Base-by-base conservation (phyloP, 2,113 vertebrate species). In the Alosa alosa region DNA sequence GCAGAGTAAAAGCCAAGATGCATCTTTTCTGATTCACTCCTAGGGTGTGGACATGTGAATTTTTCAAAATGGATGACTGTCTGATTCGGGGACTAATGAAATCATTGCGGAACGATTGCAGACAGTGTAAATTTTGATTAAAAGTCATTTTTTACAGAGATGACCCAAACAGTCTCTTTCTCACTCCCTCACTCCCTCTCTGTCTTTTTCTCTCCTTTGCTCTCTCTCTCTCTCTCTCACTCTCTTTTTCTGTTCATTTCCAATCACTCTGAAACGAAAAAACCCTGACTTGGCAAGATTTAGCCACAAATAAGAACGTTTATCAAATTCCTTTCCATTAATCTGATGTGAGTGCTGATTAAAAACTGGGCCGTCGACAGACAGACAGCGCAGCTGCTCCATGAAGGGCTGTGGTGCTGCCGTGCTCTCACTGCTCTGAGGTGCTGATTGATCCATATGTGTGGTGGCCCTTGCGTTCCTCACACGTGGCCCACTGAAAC, bases 81-180 rank as follows among this genome's bases (percentile, higher is more conserved):
- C 92, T 89, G 91, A 93, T 93, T 93, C 89, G 88, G 49, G 20
- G 84, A 87, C 72, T 94, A 94, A 94, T 94, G 92, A 92, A 92
- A 93, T 90, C 92, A 94, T 93, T 90, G 91, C 90, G 85, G 88
- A 90, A 90, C 91, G 91, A 91, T 89, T 90, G 90, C 89, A 81
- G 90, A 88, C 84, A 86, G 86, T 92, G 93, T 94, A 91, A 90
- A 93, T 94, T 93, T 91, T 93, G 92, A 94, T 93, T 93, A 92
- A 91, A 93, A 93, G 90, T 92, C 86, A 87, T 92, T 92, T 94
- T 92, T 93, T 90, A 91, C 91, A 92, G 90, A 86, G 88, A 93
- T 93, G 91, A 93, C 93, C 93, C 93, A 92, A 91, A 91, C 92
- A 84, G 72, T 45, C 57, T 11, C 83, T 52, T 13, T 60, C 31